Evolutionary conservation across 1,140 invertebrate genomes (phyloP).

Genomic region (Periplaneta americana): DNA sequence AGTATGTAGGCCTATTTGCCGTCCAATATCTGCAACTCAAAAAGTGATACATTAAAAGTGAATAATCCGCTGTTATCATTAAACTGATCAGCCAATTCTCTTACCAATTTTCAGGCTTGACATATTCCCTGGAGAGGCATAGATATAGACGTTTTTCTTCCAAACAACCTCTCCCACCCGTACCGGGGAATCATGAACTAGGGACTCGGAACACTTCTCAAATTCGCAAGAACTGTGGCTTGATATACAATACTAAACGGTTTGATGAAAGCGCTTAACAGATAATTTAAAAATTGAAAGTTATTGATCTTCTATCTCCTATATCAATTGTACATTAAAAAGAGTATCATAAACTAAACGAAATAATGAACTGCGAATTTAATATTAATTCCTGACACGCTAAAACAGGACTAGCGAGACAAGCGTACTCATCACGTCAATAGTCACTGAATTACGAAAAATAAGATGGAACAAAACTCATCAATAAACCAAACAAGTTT

Average conservation of each 20-base stretch:
- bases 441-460: too few relatives aligned
- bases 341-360: too few relatives aligned
- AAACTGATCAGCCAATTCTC: slow-evolving; percentile 22
- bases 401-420: too few relatives aligned
- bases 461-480: too few relatives aligned
- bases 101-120: slow-evolving; percentile 60
- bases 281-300: too few relatives aligned
- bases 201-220: neutral
- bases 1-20: neutral
- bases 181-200: slow-evolving; percentile 1
- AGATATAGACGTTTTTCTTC: slow-evolving; percentile 24
- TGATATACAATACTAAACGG: neutral
- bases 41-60: neutral
- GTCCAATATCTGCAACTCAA: neutral
- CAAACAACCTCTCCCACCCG: slow-evolving; percentile 9
- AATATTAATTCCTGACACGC: too few relatives aligned
- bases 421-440: too few relatives aligned
- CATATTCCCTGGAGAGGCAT: slow-evolving; percentile 46
- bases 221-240: neutral
- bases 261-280: neutral
- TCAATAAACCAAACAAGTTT: too few relatives aligned
- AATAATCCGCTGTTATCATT: neutral
- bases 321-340: too few relatives aligned
- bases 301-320: too few relatives aligned
- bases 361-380: too few relatives aligned